These are phyloP conservation scores for Criorhina ranunculi DNA, from an alignment of 2,888 invertebrate genomes.

Conservation along the genomic window DNA sequence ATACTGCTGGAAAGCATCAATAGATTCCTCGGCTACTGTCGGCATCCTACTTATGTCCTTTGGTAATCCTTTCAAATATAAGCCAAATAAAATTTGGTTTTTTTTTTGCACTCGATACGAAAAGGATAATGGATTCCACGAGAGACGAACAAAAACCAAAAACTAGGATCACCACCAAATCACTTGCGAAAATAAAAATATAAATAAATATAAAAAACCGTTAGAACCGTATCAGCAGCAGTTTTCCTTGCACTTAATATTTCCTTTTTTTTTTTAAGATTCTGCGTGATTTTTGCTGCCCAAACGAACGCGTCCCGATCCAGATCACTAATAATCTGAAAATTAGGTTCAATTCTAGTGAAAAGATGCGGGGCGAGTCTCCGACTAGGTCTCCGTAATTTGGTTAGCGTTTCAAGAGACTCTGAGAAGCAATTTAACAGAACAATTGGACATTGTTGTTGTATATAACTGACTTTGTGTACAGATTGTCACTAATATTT, in stretches of 20 bases:
- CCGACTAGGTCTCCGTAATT: constrained; percentile 70
- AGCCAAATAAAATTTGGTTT: neutral
- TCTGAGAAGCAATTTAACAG: constrained; percentile 69
- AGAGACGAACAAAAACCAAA: neutral
- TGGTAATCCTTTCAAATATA: constrained; percentile 46
- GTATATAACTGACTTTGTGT: constrained; percentile 68
- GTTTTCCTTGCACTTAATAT: constrained; percentile 42
- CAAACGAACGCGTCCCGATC: constrained; percentile 74
- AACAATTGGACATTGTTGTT: constrained; percentile 71
- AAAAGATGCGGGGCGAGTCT: constrained; percentile 74
- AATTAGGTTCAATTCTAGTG: constrained; percentile 71
- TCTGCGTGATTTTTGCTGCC: constrained; percentile 69
- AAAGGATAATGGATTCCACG: neutral
- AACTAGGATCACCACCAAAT: constrained; percentile 20
- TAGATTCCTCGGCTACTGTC: constrained; percentile 84
- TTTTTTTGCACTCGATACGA: neutral
- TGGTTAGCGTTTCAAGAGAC: constrained; percentile 53
- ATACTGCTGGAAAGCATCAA: constrained; percentile 88
- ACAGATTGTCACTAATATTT: constrained; percentile 75
- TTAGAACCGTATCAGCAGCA: constrained; percentile 30
- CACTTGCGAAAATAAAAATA: constrained; percentile 11
- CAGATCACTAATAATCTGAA: constrained; percentile 75
- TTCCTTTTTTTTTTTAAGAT: constrained; percentile 41
- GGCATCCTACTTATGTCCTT: constrained; percentile 80
- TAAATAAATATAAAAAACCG: constrained; percentile 1